Evolutionary conservation across 2,888 invertebrate species (phyloP).

Genomic region (Hirtodrosophila histrioides): DNA sequence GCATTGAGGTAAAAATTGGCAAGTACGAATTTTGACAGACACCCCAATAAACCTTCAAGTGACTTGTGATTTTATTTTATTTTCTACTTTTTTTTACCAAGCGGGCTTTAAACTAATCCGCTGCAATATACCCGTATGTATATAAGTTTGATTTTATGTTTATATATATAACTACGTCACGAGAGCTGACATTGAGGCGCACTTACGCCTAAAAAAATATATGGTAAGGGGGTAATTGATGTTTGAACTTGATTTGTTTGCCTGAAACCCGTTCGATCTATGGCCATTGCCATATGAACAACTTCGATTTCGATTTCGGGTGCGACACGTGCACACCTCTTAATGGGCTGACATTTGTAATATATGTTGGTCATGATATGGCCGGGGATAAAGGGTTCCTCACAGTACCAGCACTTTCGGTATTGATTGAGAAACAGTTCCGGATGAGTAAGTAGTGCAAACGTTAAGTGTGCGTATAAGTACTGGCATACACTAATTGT

Average conservation of each 20-base stretch:
- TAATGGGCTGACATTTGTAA: constrained; percentile 25
- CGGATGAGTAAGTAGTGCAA: constrained; percentile 16
- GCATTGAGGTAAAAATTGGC: constrained; percentile 49
- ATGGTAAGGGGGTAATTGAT: constrained; percentile 53
- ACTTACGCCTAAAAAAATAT: constrained; percentile 53
- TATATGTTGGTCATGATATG: too few species aligned
- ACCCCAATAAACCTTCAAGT: constrained; percentile 64
- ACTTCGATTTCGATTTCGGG: constrained; percentile 2
- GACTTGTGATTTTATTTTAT: constrained; percentile 42
- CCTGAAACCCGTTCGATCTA: constrained; percentile 27
- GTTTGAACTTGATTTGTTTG: constrained; percentile 63
- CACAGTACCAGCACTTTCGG: constrained; percentile 5
- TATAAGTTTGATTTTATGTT: constrained; percentile 3
- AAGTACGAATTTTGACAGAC: constrained; percentile 55
- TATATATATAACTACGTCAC: constrained; percentile 8
- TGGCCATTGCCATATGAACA: constrained; percentile 29
- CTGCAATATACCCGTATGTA: constrained; percentile 21
- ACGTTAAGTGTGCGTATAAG: constrained; percentile 4
- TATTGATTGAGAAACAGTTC: constrained; percentile 18
- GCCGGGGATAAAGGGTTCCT: neutral
- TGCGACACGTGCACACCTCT: constrained; percentile 22
- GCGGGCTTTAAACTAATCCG: constrained; percentile 40
- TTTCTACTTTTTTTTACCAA: constrained; percentile 10
- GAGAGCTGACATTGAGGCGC: constrained; percentile 61
- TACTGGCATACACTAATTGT: constrained; percentile 45